Evolutionary conservation across 2,113 vertebrate genomes (phyloP).

Genomic region (Choloepus hoffmanni): DNA sequence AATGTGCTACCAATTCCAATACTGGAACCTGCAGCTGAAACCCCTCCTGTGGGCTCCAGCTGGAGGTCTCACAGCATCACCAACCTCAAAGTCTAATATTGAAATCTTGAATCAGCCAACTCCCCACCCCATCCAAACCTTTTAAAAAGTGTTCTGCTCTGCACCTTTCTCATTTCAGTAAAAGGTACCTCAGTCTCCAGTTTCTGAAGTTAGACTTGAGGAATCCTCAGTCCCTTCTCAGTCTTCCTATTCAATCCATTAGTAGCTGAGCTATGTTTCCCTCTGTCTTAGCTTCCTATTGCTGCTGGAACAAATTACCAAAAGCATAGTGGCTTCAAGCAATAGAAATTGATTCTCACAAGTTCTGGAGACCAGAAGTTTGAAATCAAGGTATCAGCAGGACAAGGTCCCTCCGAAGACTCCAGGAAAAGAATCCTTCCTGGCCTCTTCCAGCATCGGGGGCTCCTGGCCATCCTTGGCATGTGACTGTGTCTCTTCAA

Average conservation of each 20-base stretch:
- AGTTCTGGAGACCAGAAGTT: too few relatives aligned
- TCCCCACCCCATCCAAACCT: not conserved
- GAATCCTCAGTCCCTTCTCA: not conserved
- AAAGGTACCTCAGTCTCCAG: not conserved
- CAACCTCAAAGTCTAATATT: not conserved
- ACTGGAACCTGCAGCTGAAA: not conserved
- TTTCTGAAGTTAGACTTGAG: not conserved
- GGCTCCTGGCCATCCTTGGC: too few relatives aligned
- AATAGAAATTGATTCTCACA: too few relatives aligned
- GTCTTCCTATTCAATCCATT: not conserved
- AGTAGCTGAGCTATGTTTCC: not conserved
- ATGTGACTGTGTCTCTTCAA: too few relatives aligned
- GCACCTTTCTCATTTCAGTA: not conserved
- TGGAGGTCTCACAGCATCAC: not conserved
- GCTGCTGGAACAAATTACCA: too few relatives aligned
- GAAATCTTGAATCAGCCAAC: not conserved
- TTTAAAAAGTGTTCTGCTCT: not conserved
- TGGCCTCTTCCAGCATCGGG: too few relatives aligned
- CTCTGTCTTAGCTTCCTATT: too few relatives aligned
- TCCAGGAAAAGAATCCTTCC: too few relatives aligned
- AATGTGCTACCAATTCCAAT: not conserved
- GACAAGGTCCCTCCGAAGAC: too few relatives aligned
- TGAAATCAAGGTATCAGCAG: too few relatives aligned
- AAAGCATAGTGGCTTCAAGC: too few relatives aligned
- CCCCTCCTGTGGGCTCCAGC: not conserved